Evolutionary conservation across 2,113 vertebrate species (phyloP).

Genomic region (Microcebus griseorufus): DNA sequence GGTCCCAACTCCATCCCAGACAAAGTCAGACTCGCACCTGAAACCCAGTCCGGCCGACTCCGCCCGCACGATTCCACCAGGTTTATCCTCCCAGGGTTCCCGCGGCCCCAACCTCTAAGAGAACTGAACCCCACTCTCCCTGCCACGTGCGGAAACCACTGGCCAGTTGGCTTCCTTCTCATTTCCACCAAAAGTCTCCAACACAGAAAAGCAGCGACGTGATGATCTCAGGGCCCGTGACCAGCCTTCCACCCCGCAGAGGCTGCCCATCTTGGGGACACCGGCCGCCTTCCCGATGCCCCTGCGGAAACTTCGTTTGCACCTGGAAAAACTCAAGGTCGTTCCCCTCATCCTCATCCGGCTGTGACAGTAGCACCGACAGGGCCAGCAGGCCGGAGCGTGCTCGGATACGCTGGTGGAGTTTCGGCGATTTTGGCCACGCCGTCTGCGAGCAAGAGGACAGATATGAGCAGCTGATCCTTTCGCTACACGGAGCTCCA

Average conservation of each 20-base stretch:
- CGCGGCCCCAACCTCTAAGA: neutral
- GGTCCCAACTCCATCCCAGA: neutral
- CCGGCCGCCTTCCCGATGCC: neutral
- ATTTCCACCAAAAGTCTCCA: neutral
- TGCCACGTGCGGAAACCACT: neutral
- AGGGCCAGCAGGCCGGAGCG: neutral
- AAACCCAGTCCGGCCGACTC: neutral
- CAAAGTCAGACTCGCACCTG: neutral
- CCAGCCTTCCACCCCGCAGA: neutral
- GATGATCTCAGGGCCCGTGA: neutral
- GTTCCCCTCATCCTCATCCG: neutral
- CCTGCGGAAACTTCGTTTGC: slow-evolving; percentile 16
- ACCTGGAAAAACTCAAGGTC: slow-evolving; percentile 1
- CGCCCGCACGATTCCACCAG: neutral
- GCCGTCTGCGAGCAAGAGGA: neutral
- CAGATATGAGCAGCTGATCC: neutral
- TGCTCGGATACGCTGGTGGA: neutral
- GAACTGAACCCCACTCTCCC: neutral
- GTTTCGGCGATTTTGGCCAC: neutral
- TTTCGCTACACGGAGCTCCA: slow-evolving; percentile 44
- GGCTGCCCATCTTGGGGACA: neutral
- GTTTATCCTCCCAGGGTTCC: neutral
- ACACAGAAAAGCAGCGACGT: neutral
- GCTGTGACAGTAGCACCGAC: neutral
- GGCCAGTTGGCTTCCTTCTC: neutral